Evolutionary conservation across 2,797 vertebrate genomes (phyloP), one percentile per base, ranked within the genome.

Genomic region (Apogon hyalosoma): DNA sequence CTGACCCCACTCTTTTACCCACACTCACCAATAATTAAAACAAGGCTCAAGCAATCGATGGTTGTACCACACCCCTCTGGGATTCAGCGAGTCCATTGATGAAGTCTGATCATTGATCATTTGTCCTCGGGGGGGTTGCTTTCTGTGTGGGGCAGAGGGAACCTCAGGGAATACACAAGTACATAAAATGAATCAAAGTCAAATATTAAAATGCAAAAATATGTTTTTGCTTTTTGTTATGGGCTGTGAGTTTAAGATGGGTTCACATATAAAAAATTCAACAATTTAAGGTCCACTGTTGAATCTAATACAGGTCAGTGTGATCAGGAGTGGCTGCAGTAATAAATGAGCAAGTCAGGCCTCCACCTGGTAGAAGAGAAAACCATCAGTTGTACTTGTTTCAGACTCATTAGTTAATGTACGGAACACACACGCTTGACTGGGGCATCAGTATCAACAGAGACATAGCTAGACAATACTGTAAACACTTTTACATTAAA

Each of bases 21-120:
- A n/a, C 50, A 51, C 73, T 74, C 63, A 61, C 62, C 69, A 73
- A 84, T 81, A 86, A 91, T 90, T 91, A 87, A 91, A 91, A 85
- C 78, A 84, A 84, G 84, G 73, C 86, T 69, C 14, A 6, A 69
- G 59, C 52, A 73, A 88, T 90, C 86, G 15, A 90, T 92, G 79
- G 64, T 63, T 15, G 56, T 52, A 57, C 69, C 11, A 18, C 51
- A 54, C 48, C 52, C 75, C 19, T 7, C 16, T 1, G 65, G 73
- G 78, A 69, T 63, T 68, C 24, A 81, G 73, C 41, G 67, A 64
- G 59, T 75, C 41, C 67, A 77, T 73, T 75, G 81, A 88, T 81
- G 65, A 65, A 54, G 67, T 81, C 58, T 83, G 50, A 73, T 52
- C 63, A 75, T 71, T 70, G 75, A 80, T 78, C 33, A 72, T 77